Conservation (phyloP, 2,797 vertebrate genomes). For the Pelobates cultripes region DNA sequence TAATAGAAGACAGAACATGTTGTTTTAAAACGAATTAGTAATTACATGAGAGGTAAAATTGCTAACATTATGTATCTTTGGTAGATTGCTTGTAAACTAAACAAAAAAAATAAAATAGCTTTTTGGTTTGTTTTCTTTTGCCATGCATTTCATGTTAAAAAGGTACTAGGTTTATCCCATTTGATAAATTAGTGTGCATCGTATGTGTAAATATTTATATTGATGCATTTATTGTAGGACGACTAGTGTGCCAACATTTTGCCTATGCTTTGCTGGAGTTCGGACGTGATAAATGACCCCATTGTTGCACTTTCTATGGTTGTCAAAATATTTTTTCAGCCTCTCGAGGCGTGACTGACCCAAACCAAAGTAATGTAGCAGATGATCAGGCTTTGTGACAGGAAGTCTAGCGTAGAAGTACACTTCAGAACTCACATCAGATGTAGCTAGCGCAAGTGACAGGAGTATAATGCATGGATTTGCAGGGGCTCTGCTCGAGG, state of each 20-base stretch:
- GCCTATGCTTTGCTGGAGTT: conserved; percentile 21
- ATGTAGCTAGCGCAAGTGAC: conserved; percentile 31
- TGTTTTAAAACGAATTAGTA: too few species aligned
- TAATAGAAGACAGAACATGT: too few species aligned
- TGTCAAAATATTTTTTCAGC: conserved; percentile 53
- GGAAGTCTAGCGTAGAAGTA: conserved; percentile 29
- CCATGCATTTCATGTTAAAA: too few species aligned
- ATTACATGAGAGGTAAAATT: too few species aligned
- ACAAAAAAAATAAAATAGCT: too few species aligned
- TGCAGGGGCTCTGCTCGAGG: conserved; percentile 33
- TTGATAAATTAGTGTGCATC: neutral
- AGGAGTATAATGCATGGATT: conserved; percentile 37
- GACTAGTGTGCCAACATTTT: neutral
- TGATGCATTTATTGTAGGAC: neutral
- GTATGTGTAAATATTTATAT: neutral
- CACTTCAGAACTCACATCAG: conserved; percentile 45
- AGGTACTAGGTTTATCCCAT: too few species aligned
- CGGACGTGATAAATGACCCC: conserved; percentile 42
- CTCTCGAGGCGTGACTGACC: conserved; percentile 52
- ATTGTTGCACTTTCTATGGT: conserved; percentile 44
- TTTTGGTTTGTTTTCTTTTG: too few species aligned
- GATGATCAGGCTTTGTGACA: conserved; percentile 47
- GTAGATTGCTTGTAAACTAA: too few species aligned
- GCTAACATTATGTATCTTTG: too few species aligned
- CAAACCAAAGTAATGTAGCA: conserved; percentile 50